Evolutionary conservation across 2,113 vertebrate genomes (phyloP), one percentile per base, ranked within the genome.

Genomic region (Daphoenositta chrysoptera): DNA sequence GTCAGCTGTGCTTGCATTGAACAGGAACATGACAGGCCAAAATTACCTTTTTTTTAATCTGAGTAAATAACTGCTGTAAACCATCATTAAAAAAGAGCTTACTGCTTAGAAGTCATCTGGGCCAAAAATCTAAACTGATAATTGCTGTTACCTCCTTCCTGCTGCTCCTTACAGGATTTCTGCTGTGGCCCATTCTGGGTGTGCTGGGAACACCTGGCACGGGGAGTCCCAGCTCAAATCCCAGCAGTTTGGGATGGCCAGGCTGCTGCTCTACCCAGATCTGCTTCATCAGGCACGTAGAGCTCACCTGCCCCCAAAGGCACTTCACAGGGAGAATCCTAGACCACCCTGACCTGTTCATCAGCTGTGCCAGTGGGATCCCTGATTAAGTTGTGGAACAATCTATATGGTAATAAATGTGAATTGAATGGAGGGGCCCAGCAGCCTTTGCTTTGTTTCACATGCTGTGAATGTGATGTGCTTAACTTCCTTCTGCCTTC

Each of bases 221-320:
- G 1, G 8, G 2, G 3, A 70, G 24, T 48, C 27, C 5, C 77
- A 53, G 33, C 61, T 65, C n/a, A 9, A 6, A 26, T 10, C 27
- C 11, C 30, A 51, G 60, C 14, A 35, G 31, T 30, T 47, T 0
- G 0, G 13, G 15, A 6, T 0, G 44, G 35, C 31, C 20, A 16
- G 20, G 23, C 35, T 57, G 87, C 83, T 80, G 80, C 53, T 50
- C 17, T 19, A 0, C 24, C 80, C 28, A 5, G 2, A 2, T 35
- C 58, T 47, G 73, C 56, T 90, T 45, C 27, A 15, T 27, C 21
- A 19, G 82, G 44, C 68, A 21, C 24, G 15, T 0, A 6, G 23
- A 65, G 37, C 73, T 90, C 8, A 2, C 63, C 51, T 35, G 63
- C 6, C 53, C 35, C 72, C 81, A 54, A 2, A 42, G 26, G 23